phyloP scores from a whole-genome alignment of 1,140 invertebrate genomes.

The Telenomus remus region DNA sequence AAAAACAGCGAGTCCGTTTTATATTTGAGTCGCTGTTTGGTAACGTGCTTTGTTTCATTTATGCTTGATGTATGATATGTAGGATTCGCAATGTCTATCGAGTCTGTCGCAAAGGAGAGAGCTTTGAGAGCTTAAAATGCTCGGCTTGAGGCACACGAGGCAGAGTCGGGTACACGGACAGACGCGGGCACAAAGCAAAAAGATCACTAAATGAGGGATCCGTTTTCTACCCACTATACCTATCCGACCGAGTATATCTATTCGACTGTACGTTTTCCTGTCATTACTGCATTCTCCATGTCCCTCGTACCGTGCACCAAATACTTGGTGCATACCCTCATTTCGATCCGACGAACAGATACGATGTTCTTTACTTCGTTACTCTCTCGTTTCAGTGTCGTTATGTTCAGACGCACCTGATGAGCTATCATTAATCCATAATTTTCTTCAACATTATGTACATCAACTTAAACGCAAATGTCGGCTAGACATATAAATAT shows the following conservation, averaged over 20 bases:
- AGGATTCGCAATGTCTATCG: conserved; percentile 57
- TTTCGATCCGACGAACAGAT: conserved; percentile 64
- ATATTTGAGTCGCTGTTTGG: conserved; percentile 36
- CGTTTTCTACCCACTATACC: conserved; percentile 54
- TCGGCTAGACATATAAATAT: conserved; percentile 12
- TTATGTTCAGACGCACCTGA: conserved; percentile 45
- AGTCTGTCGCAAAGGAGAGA: conserved; percentile 60
- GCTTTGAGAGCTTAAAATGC: conserved; percentile 69
- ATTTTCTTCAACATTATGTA: conserved; percentile 52
- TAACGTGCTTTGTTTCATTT: conserved; percentile 55
- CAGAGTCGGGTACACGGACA: conserved; percentile 53
- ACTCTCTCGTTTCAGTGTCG: conserved; percentile 44
- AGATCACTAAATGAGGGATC: conserved; percentile 67
- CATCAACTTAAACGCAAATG: conserved; percentile 31
- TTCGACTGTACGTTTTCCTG: conserved; percentile 69
- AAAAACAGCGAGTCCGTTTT: conserved; percentile 35
- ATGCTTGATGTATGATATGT: conserved; percentile 52
- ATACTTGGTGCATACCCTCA: conserved; percentile 62
- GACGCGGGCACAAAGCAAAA: conserved; percentile 65
- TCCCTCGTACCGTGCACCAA: conserved; percentile 65
- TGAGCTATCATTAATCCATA: conserved; percentile 57
- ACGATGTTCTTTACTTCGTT: conserved; percentile 62
- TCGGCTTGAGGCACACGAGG: conserved; percentile 55
- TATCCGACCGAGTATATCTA: conserved; percentile 66
- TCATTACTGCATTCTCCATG: conserved; percentile 70